A percentile compares a stretch with the other conserved stretches of the same genome.
Evolutionary conservation across 2,113 vertebrate species (phyloP).

Genomic region (Brachionichthys hirsutus): DNA sequence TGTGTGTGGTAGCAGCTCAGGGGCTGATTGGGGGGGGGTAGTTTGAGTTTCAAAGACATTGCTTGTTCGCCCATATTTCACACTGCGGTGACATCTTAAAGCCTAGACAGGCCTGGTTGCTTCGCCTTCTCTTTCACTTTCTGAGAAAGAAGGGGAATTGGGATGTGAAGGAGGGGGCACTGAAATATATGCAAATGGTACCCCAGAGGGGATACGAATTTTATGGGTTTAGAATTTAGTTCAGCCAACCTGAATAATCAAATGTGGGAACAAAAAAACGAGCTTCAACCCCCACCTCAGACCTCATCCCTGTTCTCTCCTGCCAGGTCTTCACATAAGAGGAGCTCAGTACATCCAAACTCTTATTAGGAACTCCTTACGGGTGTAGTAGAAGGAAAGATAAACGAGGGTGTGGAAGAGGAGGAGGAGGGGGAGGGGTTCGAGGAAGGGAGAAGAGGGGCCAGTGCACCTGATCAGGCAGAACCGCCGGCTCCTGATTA

Average conservation of each 20-base stretch:
- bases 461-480: constrained; percentile 89
- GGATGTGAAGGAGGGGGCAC: constrained; percentile 60
- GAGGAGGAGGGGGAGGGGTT: constrained; percentile 51
- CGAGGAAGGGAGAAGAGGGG: constrained; percentile 59
- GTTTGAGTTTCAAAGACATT: constrained; percentile 77
- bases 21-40: constrained; percentile 58
- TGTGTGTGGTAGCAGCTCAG: constrained; percentile 48
- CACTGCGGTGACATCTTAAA: constrained; percentile 83
- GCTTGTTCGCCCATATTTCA: constrained; percentile 81
- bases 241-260: constrained; percentile 94
- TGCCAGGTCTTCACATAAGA: constrained; percentile 75
- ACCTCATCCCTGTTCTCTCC: constrained; percentile 70
- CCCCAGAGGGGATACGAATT: constrained; percentile 83
- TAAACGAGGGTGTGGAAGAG: constrained; percentile 44
- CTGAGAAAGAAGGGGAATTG: constrained; percentile 73
- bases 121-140: constrained; percentile 79
- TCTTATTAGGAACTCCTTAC: constrained; percentile 92
- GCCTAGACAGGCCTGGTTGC: constrained; percentile 77
- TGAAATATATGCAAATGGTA: constrained; percentile 86
- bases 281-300: constrained; percentile 66
- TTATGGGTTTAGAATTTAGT: constrained; percentile 87
- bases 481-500: constrained; percentile 97
- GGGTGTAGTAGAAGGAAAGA: constrained; percentile 61
- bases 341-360: constrained; percentile 72
- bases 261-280: constrained; percentile 84